A percentile compares a stretch with the other conserved stretches of the same genome.
Evolutionary conservation across 2,797 vertebrate species (phyloP).

Genomic region (Coreius guichenoti): DNA sequence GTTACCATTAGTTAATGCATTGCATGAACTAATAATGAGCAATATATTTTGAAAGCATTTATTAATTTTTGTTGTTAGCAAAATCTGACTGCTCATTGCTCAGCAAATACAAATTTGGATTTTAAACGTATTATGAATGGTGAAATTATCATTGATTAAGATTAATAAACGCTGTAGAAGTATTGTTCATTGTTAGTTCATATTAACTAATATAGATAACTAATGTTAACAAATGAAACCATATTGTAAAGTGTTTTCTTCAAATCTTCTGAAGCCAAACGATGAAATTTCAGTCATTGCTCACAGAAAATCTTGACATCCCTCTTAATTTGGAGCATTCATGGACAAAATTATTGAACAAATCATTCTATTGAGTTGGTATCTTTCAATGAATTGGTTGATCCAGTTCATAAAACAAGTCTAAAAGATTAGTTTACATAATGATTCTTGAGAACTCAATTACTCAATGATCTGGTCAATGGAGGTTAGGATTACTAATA

Average conservation of each 20-base stretch:
- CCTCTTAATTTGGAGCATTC: neutral
- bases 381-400: neutral
- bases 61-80: neutral
- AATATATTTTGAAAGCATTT: neutral
- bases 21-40: neutral
- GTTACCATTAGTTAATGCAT: neutral
- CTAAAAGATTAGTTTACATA: neutral
- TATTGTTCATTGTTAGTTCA: too few species aligned
- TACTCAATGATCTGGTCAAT: neutral
- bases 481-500: neutral
- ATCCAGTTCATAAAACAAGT: neutral
- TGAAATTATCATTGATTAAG: too few species aligned
- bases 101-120: too few species aligned
- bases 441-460: neutral
- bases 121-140: too few species aligned
- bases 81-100: neutral
- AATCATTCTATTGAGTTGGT: neutral
- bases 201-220: too few species aligned
- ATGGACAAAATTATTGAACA: neutral
- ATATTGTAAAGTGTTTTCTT: neutral
- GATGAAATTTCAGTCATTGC: neutral
- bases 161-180: too few species aligned
- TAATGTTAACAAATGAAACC: neutral
- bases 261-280: neutral
- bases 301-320: neutral